Evolutionary conservation across 2,888 invertebrate species (phyloP).

Genomic region (Napeogenes inachia): DNA sequence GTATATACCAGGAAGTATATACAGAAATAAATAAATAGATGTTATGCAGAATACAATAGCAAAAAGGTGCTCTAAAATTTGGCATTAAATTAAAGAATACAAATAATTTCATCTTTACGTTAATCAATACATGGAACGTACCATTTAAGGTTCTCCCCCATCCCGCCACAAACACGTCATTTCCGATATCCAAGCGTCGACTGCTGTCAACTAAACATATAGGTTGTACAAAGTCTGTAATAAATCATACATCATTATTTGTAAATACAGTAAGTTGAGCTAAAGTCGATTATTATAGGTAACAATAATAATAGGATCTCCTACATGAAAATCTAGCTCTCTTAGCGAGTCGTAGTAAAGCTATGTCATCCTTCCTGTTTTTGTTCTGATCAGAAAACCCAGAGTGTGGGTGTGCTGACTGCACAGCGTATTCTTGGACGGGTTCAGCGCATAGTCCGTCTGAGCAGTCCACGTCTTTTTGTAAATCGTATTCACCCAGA

Average conservation of each 20-base stretch:
- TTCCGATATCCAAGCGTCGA: slow-evolving; percentile 55
- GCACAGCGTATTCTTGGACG: slow-evolving; percentile 79
- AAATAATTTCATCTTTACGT: no score
- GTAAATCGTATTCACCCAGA: slow-evolving; percentile 81
- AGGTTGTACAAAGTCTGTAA: slow-evolving; percentile 77
- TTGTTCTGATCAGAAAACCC: slow-evolving; percentile 71
- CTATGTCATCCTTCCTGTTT: slow-evolving; percentile 77
- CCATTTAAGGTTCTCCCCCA: slow-evolving; percentile 79
- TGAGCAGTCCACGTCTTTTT: slow-evolving; percentile 78
- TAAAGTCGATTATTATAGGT: background rate
- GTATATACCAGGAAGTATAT: no score
- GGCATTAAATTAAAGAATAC: no score
- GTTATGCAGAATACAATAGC: no score
- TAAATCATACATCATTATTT: slow-evolving; percentile 19
- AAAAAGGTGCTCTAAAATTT: no score
- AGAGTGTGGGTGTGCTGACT: slow-evolving; percentile 80
- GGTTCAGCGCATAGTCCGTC: slow-evolving; percentile 78
- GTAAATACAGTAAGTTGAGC: background rate
- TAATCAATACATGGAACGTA: slow-evolving; percentile 33
- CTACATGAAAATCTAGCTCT: slow-evolving; percentile 52
- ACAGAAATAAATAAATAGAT: no score
- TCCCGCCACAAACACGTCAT: slow-evolving; percentile 76
- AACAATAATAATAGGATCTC: background rate
- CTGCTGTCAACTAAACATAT: slow-evolving; percentile 71
- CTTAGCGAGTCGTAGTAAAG: slow-evolving; percentile 68